These are phyloP conservation scores for Anabas testudineus DNA, from an alignment of 2,797 vertebrate species.

Conservation along the genomic window DNA sequence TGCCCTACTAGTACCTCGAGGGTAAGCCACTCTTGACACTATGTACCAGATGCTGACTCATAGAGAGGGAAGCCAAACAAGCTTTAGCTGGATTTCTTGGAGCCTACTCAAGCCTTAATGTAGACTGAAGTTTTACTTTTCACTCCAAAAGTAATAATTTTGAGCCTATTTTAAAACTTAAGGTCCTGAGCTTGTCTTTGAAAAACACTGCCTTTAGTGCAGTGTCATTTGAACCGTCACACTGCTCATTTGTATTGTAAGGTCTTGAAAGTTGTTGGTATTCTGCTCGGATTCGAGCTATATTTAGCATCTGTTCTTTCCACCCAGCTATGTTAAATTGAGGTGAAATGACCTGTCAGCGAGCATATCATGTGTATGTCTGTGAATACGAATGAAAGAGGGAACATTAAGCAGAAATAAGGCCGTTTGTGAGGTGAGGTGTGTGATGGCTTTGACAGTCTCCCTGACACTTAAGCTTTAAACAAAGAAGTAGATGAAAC, in stretches of 20 bases:
- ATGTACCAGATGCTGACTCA: too few species aligned
- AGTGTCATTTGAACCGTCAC: constrained; percentile 19
- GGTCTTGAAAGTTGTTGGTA: constrained; percentile 63
- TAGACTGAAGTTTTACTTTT: too few species aligned
- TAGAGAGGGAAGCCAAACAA: too few species aligned
- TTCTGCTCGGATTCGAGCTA: constrained; percentile 58
- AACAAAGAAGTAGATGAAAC: constrained; percentile 45
- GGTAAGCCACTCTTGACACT: too few species aligned
- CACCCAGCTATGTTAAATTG: constrained; percentile 49
- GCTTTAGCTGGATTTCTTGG: too few species aligned
- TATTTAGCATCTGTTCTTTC: constrained; percentile 63
- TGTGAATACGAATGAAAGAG: background rate
- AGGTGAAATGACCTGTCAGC: constrained; percentile 67
- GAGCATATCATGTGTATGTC: constrained; percentile 10
- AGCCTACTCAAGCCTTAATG: too few species aligned
- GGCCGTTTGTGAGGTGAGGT: background rate
- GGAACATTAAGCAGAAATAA: constrained; percentile 2
- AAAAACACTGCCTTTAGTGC: constrained; percentile 21
- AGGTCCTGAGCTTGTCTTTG: constrained; percentile 23
- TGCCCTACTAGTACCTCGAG: too few species aligned
- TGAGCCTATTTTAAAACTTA: background rate
- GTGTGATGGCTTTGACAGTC: constrained; percentile 12
- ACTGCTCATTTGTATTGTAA: constrained; percentile 17
- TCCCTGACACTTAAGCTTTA: constrained; percentile 20
- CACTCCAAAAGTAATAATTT: too few species aligned